phyloP scores from a whole-genome alignment of 2,888 invertebrate genomes.

The Melanchra persicariae region DNA sequence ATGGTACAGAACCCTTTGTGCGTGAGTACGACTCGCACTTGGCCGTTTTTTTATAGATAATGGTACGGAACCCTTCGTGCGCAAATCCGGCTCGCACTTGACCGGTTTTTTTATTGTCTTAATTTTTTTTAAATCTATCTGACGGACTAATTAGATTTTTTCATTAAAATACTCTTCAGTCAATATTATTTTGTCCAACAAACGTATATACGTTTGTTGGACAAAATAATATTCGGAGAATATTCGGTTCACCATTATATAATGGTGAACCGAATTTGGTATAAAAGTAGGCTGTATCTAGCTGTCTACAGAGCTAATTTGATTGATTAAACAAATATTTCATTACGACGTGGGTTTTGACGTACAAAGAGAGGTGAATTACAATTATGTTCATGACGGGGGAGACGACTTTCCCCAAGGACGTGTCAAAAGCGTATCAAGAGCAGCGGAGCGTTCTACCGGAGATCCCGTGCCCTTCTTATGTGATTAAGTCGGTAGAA shows the following conservation, averaged over 20 bases:
- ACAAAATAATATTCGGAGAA: too few species aligned
- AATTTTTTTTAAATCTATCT: too few species aligned
- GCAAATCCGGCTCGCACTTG: too few species aligned
- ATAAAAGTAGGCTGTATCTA: not conserved
- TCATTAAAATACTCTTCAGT: too few species aligned
- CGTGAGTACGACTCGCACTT: too few species aligned
- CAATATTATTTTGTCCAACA: conserved; percentile 2
- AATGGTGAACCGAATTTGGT: not conserved
- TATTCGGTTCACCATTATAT: not conserved
- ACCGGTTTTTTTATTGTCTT: too few species aligned
- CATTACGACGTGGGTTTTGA: conserved; percentile 19
- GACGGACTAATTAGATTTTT: too few species aligned
- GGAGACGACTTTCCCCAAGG: conserved; percentile 35
- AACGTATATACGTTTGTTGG: too few species aligned
- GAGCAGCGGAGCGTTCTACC: conserved; percentile 25
- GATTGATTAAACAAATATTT: conserved; percentile 40
- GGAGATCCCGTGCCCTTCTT: conserved; percentile 31
- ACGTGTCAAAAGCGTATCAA: conserved; percentile 38
- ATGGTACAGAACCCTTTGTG: too few species aligned
- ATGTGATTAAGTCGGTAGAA: conserved; percentile 35
- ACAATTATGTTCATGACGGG: conserved; percentile 36
- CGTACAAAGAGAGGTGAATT: conserved; percentile 37
- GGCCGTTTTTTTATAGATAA: too few species aligned
- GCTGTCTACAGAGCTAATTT: conserved; percentile 17
- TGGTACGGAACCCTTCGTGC: too few species aligned